Evolutionary conservation across 2,113 vertebrate species (phyloP), one percentile per base, ranked within the genome.

Genomic region (Accipiter cooperii): DNA sequence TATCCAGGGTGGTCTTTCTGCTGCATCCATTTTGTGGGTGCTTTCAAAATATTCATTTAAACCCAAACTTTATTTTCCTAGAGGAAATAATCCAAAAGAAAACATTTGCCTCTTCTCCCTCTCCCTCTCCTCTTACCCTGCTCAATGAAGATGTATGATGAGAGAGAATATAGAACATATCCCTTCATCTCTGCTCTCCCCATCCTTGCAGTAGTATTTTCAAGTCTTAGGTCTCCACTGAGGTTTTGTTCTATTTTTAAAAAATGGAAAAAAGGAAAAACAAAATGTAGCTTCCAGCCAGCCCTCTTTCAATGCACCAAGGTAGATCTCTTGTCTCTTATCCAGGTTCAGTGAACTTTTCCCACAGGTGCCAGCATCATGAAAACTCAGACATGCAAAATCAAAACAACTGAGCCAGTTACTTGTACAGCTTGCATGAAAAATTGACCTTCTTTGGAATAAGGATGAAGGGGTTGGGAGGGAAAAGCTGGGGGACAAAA

Each of bases 351-450:
- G 64, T 68, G 51, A 87, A 85, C 77, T 95, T 96, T 77, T 91
- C 87, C 84, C 78, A 90, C 14, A 88, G 75, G 79, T 73, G 28
- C 52, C 60, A 61, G 49, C 40, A 80, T 83, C 63, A 73, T 17
- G 36, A 84, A 86, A 93, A 88, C 36, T 63, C 76, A 92, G 64
- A 91, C 95, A 86, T 58, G 40, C 76, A 92, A 96, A 96, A 96
- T 92, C 79, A 93, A 93, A 94, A 93, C 54, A 96, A 79, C 69
- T 6, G 42, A 73, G 33, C 0, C 3, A 36, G 49, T 84, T 87
- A 69, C 21, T 34, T 66, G 42, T 74, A 63, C 13, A 63, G n/a
- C 63, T 77, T 92, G 61, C 58, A 70, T 69, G 49, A 69, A 88
- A 84, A 93, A 63, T 5, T 65, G 31, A 65, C 63, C 65, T 74